Base-by-base conservation (phyloP, 2,797 vertebrate genomes). In the Coracias cyanogaster region DNA sequence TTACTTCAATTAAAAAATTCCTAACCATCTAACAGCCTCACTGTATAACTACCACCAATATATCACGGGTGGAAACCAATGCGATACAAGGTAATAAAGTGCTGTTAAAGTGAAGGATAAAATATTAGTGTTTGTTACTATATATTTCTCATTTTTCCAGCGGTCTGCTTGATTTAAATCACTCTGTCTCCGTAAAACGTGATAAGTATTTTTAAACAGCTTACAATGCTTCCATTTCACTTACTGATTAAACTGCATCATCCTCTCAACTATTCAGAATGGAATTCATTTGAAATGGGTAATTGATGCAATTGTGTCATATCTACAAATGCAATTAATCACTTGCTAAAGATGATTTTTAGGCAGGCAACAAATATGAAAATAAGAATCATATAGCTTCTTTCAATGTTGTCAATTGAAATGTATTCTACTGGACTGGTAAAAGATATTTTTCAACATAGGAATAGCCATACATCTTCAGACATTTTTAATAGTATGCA, bases 231-330 rank as follows among this genome's bases (percentile, higher is more conserved):
- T 94, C 65, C 83, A 91, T 96, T 96, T 87, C 77, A 84, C 82
- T 96, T 97, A 91, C 90, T 89, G 80, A 92, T 96, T 94, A 96
- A 97, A 95, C 77, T 52, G 43, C 35, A 89, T 33, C 72, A 90
- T 95, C 72, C 83, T 96, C 94, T 96, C 86, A 90, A 91, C 89
- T 96, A 89, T 82, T 95, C 73, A 93, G 72, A 94, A 94, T n/a
- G 54, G 57, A 89, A 86, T 66, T 85, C 45, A 85, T 82, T 93
- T 87, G 82, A 96, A 97, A 96, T 76, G 89, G 95, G 82, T 86
- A 96, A 82, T 89, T 96, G 89, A 85, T 73, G 83, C 49, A 85
- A 89, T 95, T 96, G 83, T 80, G 69, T 61, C 16, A 41, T 69
- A 71, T 60, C 84, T 95, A 89, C 83, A 94, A 94, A 94, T 95